phyloP scores from a whole-genome alignment of 2,113 vertebrate species.

The Esox niger region DNA sequence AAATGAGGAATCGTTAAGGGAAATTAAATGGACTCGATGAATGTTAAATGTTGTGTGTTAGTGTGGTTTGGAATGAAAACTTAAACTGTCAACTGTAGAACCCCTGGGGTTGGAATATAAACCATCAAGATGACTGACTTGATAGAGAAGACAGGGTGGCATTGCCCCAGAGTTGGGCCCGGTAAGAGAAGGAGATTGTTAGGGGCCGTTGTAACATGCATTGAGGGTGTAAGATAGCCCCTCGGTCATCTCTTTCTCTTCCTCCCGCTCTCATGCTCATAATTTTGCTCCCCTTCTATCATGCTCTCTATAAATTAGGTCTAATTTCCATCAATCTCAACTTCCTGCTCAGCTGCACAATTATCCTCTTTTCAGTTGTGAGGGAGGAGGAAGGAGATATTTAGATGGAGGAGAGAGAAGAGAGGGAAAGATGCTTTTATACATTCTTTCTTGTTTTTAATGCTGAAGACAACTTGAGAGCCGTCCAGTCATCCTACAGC shows the following conservation, averaged over 20 bases:
- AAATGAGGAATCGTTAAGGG: too few species aligned
- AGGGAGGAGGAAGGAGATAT: not conserved
- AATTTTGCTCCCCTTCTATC: not conserved
- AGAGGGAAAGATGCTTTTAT: constrained; percentile 17
- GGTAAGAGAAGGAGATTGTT: constrained; percentile 1
- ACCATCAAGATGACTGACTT: not conserved
- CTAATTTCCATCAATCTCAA: constrained; percentile 53
- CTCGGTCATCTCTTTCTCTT: constrained; percentile 14
- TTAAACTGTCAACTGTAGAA: too few species aligned
- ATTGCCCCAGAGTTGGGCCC: not conserved
- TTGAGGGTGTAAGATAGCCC: not conserved
- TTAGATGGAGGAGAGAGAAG: constrained; percentile 16
- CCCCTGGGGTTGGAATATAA: too few species aligned
- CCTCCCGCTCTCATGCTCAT: too few species aligned
- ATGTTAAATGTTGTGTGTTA: not conserved
- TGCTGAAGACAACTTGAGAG: not conserved
- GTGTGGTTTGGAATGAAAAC: too few species aligned
- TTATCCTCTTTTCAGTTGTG: constrained; percentile 29
- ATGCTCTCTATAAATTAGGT: constrained; percentile 12
- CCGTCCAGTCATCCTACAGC: not conserved
- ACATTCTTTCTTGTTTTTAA: not conserved
- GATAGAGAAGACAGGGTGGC: constrained; percentile 11
- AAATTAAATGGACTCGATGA: not conserved
- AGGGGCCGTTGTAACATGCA: constrained; percentile 9
- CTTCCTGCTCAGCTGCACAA: constrained; percentile 64